Conservation (phyloP, 2,888 invertebrate species). For the Listrodromus nycthemerus region DNA sequence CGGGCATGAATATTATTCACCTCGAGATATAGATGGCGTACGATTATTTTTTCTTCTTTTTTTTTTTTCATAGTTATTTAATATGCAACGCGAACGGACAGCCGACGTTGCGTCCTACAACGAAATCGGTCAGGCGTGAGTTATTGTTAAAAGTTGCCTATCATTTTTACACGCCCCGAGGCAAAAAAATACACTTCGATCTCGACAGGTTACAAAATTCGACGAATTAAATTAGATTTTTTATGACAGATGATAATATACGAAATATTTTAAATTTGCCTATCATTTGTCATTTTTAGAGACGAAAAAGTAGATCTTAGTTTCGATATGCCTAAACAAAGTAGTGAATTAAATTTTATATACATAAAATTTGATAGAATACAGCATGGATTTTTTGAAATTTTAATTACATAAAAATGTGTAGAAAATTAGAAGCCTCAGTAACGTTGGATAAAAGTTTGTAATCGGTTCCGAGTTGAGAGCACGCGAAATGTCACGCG, state of each 20-base stretch:
- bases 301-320: not conserved
- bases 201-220: not conserved
- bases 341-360: too few species aligned
- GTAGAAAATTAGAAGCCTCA: not conserved
- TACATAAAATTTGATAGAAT: too few species aligned
- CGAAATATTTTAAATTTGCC: not conserved
- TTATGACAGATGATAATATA: not conserved
- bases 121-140: not conserved
- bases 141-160: not conserved
- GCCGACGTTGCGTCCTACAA: not conserved
- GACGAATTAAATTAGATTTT: not conserved
- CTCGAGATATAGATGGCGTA: not conserved
- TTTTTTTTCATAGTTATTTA: not conserved
- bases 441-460: not conserved
- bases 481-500: not conserved
- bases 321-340: too few species aligned
- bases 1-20: slow-evolving; percentile 28
- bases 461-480: not conserved
- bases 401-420: not conserved
- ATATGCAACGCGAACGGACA: not conserved
- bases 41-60: not conserved
- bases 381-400: not conserved
- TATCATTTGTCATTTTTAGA: not conserved
- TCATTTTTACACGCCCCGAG: not conserved
- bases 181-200: not conserved